Conservation (phyloP, 2,113 vertebrate genomes). For the Forbesichthys papilliferus region DNA sequence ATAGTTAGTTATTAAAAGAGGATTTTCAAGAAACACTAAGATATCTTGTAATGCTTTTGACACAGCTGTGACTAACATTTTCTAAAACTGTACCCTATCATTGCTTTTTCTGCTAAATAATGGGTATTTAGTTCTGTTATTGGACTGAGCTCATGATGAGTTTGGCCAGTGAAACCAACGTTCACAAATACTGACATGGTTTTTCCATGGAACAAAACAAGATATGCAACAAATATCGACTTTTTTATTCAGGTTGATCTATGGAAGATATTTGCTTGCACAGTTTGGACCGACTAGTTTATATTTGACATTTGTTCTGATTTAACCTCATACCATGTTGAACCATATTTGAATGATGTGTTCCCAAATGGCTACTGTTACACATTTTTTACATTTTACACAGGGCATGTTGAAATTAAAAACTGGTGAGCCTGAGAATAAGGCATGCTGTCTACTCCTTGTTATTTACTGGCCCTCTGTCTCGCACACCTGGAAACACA, state of each 20-base stretch:
- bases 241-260: not conserved
- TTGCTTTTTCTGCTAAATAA: not conserved
- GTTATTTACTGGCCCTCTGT: constrained; percentile 46
- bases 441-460: constrained; percentile 28
- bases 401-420: constrained; percentile 31
- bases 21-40: not conserved
- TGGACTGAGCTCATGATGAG: not conserved
- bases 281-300: not conserved
- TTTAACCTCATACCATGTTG: constrained; percentile 6
- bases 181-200: not conserved
- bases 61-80: too few species aligned
- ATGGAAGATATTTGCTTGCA: not conserved
- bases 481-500: constrained; percentile 44
- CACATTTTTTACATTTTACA: constrained; percentile 55
- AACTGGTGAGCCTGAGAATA: constrained; percentile 24
- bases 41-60: not conserved
- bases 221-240: not conserved
- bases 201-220: not conserved
- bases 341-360: constrained; percentile 15
- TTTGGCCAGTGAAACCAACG: not conserved
- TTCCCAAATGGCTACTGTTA: constrained; percentile 9
- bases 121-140: not conserved
- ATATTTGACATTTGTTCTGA: constrained; percentile 5
- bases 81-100: not conserved
- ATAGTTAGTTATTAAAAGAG: too few species aligned